Evolutionary conservation across 2,113 vertebrate species (phyloP).

Genomic region (Rhinolophus ferrumequinum): DNA sequence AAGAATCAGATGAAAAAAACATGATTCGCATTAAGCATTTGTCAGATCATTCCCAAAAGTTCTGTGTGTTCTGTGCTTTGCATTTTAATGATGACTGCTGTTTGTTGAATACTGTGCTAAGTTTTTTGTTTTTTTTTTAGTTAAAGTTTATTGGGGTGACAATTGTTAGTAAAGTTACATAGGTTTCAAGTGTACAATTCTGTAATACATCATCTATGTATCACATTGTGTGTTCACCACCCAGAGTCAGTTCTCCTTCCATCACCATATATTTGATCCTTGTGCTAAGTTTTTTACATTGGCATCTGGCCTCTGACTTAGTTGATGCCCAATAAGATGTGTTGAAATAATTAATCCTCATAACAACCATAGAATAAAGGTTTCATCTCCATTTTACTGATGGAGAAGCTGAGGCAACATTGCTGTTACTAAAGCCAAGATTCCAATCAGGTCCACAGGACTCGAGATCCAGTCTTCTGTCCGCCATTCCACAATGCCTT

Average conservation of each 20-base stretch:
- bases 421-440: background rate
- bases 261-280: no score
- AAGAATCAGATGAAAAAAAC: background rate
- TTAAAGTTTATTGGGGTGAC: no score
- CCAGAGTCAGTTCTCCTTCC: no score
- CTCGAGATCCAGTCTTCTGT: background rate
- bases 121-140: background rate
- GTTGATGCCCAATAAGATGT: background rate
- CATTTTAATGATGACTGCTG: background rate
- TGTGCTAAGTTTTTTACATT: background rate
- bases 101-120: background rate
- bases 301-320: background rate
- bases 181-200: no score
- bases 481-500: background rate
- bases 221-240: no score
- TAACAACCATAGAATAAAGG: background rate
- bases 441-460: background rate
- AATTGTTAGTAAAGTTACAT: no score
- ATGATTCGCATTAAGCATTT: background rate
- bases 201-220: no score
- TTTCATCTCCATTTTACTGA: background rate
- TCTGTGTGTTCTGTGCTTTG: background rate
- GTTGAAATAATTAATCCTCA: background rate
- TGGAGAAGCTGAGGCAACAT: background rate
- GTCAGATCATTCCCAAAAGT: background rate